Base-by-base conservation (phyloP, 2,888 invertebrate genomes). In the Branchinecta sandiegonensis region DNA sequence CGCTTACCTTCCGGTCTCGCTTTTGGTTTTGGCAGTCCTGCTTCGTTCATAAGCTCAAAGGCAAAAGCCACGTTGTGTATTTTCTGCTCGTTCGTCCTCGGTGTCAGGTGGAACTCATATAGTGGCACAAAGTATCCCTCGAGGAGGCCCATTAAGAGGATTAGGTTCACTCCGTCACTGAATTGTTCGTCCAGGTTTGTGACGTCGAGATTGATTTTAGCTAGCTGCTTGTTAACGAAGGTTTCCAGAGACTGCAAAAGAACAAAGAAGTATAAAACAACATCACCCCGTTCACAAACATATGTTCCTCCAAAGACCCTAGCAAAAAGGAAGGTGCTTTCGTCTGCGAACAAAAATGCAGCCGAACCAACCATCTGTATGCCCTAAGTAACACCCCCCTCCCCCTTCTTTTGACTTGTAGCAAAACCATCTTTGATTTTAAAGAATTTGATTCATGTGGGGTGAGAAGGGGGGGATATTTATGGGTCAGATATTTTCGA, bases 121-220 rank as follows among this genome's bases (percentile, higher is more conserved):
- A 97, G 81, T 5, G 97, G 97, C 37, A 97, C 94, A 78, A 99
- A 99, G 79, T 97, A 99, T 14, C 94, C 94, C 77, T 99, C 97
- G 12, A 99, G 81, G 11, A 99, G 81, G 0, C 99, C 99, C 88
- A 99, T 92, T 71, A 99, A 80, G 67, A 99, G 83, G 48, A 93
- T 91, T 66, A 99, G 82, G 78, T 92, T 95, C 3, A 99, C 96
- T 0, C 99, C 99, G 79, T 99, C 99, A 76, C 94, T 92, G 77
- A 99, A 97, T 79, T 95, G 94, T 2, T 85, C 86, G 75, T 95
- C 96, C 74, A 99, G 80, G 76, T 95, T 93, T 66, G 84, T 85
- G 2, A 96, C 94, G 79, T 99, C 96, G 73, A 99, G 83, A 78
- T 97, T 96, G 72, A 99, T 86, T 80, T 94, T 96, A 77, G 90